A percentile compares a stretch with the other conserved stretches of the same genome.
Conservation (phyloP, 1,140 invertebrate species). For the Mactra quadrangularis region DNA sequence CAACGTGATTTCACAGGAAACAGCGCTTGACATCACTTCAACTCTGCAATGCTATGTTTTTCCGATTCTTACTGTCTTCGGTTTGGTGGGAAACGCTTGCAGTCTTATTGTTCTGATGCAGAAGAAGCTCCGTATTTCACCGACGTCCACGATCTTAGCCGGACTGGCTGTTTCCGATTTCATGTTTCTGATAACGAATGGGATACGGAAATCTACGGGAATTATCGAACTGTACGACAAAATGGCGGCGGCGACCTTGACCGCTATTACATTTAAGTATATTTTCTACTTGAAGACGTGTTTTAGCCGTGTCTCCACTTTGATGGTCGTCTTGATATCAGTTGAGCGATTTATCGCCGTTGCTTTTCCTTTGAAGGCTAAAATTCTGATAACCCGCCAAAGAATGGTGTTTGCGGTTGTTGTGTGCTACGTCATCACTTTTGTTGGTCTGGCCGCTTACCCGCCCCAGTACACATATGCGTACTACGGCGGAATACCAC, state of each 20-base stretch:
- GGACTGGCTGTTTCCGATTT: slow-evolving; percentile 45
- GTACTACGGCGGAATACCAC: neutral
- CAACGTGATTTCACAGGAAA: neutral
- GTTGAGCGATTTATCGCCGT: slow-evolving; percentile 55
- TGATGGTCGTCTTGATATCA: slow-evolving; percentile 49
- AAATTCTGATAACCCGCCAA: neutral
- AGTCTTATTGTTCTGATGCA: slow-evolving; percentile 36
- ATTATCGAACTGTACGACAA: slow-evolving; percentile 49
- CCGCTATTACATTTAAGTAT: neutral
- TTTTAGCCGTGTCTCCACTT: slow-evolving; percentile 44
- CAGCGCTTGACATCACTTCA: neutral
- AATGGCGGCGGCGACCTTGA: neutral
- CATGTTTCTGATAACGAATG: slow-evolving; percentile 39
- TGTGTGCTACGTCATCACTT: neutral
- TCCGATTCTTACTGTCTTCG: slow-evolving; percentile 36
- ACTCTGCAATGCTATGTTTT: slow-evolving; percentile 4
- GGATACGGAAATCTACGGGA: slow-evolving; percentile 43
- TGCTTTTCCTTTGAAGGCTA: slow-evolving; percentile 50
- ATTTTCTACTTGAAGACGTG: slow-evolving; percentile 47
- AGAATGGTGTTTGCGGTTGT: neutral
- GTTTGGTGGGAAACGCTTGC: slow-evolving; percentile 38
- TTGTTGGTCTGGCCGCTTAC: neutral
- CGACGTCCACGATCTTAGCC: slow-evolving; percentile 7
- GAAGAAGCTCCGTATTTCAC: slow-evolving; percentile 4
- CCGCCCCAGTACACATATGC: neutral